Percentiles rank a stretch among this genome's conserved stretches.
Evolutionary conservation across 2,888 invertebrate genomes (phyloP).

Genomic region (Apamea sordens): DNA sequence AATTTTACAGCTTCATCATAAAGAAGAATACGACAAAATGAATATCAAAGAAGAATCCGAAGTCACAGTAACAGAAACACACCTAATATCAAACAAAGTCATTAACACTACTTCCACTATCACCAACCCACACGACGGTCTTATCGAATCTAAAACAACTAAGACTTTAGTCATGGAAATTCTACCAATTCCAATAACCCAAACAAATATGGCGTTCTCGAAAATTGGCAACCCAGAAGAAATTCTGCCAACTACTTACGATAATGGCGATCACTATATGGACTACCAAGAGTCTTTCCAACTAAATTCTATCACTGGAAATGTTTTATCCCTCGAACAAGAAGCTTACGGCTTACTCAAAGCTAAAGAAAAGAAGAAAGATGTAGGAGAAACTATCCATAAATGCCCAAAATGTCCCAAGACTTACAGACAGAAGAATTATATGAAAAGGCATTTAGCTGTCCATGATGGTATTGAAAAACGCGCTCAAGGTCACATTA

Average conservation of each 20-base stretch:
- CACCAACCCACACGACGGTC: conserved; percentile 78
- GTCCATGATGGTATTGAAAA: conserved; percentile 82
- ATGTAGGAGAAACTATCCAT: conserved; percentile 50
- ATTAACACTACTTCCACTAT: conserved; percentile 83
- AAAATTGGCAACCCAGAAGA: conserved; percentile 82
- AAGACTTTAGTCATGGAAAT: conserved; percentile 86
- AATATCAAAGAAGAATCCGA: conserved; percentile 81
- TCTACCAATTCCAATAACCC: conserved; percentile 78
- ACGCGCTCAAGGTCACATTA: conserved; percentile 76
- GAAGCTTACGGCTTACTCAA: conserved; percentile 83
- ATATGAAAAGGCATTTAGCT: conserved; percentile 76
- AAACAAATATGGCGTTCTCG: conserved; percentile 60
- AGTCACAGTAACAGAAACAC: conserved; percentile 82
- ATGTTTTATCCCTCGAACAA: conserved; percentile 83
- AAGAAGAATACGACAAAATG: conserved; percentile 69
- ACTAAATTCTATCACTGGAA: conserved; percentile 86
- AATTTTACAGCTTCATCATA: conserved; percentile 70
- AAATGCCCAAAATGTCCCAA: conserved; percentile 81
- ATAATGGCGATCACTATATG: conserved; percentile 64
- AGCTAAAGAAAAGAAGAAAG: conserved; percentile 72
- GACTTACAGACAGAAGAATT: conserved; percentile 66
- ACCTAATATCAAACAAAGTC: conserved; percentile 84
- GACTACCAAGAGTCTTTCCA: conserved; percentile 80
- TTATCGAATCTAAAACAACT: conserved; percentile 81
- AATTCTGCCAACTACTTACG: conserved; percentile 79